Base-by-base conservation (phyloP, 2,888 invertebrate genomes). In the Gastrophysa polygoni region DNA sequence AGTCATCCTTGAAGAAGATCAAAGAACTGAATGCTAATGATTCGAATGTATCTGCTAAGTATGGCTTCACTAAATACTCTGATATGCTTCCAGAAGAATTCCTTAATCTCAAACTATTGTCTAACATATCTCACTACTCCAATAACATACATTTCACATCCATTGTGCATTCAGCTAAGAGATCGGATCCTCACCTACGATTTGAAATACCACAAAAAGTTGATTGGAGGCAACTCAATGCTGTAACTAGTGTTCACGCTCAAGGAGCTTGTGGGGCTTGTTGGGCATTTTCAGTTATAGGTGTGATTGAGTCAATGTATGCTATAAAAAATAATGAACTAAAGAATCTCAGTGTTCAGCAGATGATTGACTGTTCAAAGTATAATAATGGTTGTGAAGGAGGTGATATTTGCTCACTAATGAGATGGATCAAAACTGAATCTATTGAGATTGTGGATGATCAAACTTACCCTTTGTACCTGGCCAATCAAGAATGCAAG, bases 241-340 rank as follows among this genome's bases (percentile, higher is more conserved):
- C 88, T 8, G 82, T 94, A 1, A 86, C 89, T 1, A 81, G 86
- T 0, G 85, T 94, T 0, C 85, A 86, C 56, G 87, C 89, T 78
- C 94, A 94, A 80, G 88, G 88, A 10, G 73, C 84, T 8, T 94
- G 94, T 80, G 93, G 93, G 1, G 93, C 92, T 0, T 94, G 94
- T 78, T 94, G 93, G 93, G 93, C 93, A 0, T 93, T 92, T 80
- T 91, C 92, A 75, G 88, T 89, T 0, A 83, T 92, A 1, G 91
- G 89, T 70, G 87, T 88, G 28, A 85, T 90, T 50, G 94, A 94
- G 80, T 86, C 91, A 0, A 91, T 92, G 90, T 81, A 86, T 49
- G 91, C 92, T 0, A 86, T 92, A 17, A 85, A 85, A 71, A 87
- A 84, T 51, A 88, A 87, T 11, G 85, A 83, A 24, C 77, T 91